Base-by-base conservation (phyloP, 2,797 vertebrate genomes). In the Cirrhinus mrigala region DNA sequence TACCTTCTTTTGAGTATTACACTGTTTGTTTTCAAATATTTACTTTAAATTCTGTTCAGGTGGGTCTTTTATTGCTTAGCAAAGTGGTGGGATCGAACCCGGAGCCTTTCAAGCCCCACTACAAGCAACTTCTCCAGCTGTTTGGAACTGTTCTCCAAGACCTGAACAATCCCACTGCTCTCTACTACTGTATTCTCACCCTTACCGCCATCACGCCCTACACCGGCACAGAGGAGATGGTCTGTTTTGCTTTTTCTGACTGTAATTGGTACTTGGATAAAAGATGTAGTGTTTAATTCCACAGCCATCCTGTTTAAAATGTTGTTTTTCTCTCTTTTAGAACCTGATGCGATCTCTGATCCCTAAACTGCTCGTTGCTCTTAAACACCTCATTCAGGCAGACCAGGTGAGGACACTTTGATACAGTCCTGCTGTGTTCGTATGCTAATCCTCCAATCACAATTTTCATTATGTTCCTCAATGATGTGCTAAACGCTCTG, bases 161-260 rank as follows among this genome's bases (percentile, higher is more conserved):
- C 84, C 92, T 93, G 62, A 90, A 87, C 85, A 96, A 96, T 90
- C 94, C 96, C 0, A 93, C 92, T 0, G 90, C 94, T 18, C 87
- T 98, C 62, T 97, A 96, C 89, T 98, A 98, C 89, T 94, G 96
- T 79, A 93, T 97, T 84, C 96, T 96, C 81, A 95, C 95, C 20
- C 90, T 98, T 70, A 96, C 95, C 0, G 88, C 95, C 80, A 93
- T 97, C 52, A 94, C 93, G 0, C 85, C 95, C 2, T 94, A 94
- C 85, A 92, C 95, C 0, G 94, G 95, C 90, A 90, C 95, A 3
- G 94, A 95, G 52, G 96, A 98, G 58, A 92, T 96, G 95, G 97
- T 98, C 87, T 95, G 96, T 52, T 68, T 8, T 48, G 24, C 22
- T 27, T 22, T 3, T 3, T 71, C 18, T 40, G 12, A n/a, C 44